Evolutionary conservation across 2,888 invertebrate species (phyloP).

Genomic region (Diarsia brunnea): DNA sequence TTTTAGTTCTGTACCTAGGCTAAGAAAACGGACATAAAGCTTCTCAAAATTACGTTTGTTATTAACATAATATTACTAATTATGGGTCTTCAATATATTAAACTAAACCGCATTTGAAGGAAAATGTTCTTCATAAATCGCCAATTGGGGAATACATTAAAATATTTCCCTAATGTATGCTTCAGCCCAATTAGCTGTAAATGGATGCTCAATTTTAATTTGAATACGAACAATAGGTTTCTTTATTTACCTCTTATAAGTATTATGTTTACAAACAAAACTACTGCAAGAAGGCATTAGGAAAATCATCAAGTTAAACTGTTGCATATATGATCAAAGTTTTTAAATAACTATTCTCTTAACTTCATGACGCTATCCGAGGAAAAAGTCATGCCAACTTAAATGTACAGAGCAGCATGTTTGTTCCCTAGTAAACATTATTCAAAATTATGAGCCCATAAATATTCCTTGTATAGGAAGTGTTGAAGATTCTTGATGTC

Average conservation of each 20-base stretch:
- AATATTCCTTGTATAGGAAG: no score
- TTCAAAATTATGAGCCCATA: no score
- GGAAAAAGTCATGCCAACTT: no score
- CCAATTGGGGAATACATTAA: background rate
- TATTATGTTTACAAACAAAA: background rate
- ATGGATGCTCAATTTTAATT: background rate
- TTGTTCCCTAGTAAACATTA: no score
- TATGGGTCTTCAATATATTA: background rate
- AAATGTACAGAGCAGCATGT: no score
- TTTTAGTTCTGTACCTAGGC: background rate
- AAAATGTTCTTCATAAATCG: constrained; percentile 4
- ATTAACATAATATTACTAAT: background rate
- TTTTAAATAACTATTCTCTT: background rate
- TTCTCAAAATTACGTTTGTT: background rate
- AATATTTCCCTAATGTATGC: background rate
- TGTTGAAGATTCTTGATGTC: no score
- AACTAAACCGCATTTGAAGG: background rate
- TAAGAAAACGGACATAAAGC: background rate
- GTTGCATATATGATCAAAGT: background rate
- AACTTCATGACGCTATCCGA: no score
- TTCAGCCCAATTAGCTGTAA: background rate
- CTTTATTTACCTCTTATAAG: background rate
- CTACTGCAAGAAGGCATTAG: background rate
- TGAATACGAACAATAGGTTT: background rate
- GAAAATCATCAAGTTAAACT: background rate